These are phyloP conservation scores for Ophioninae sp. DNA, from an alignment of 2,888 invertebrate species.

Conservation along the genomic window DNA sequence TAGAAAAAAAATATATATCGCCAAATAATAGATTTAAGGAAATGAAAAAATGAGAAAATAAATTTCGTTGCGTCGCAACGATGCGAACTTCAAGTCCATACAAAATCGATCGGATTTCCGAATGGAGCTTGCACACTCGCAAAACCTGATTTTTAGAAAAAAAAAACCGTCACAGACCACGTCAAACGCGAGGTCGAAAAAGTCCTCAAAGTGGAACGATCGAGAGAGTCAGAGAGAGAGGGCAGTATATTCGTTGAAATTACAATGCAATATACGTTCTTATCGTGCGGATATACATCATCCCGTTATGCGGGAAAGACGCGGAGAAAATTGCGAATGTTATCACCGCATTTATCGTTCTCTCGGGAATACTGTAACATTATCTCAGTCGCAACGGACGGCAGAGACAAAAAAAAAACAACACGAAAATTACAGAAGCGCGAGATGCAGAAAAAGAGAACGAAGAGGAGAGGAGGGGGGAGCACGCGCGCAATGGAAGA, in stretches of 20 bases:
- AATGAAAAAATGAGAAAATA: too few species aligned
- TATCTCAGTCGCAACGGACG: slow-evolving; percentile 15
- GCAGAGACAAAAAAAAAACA: slow-evolving; percentile 4
- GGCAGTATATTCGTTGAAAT: background rate
- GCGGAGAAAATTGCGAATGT: slow-evolving; percentile 18
- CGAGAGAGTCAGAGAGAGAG: background rate
- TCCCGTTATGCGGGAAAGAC: slow-evolving; percentile 22
- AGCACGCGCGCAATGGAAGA: too few species aligned
- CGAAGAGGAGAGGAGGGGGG: background rate
- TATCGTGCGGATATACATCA: slow-evolving; percentile 12
- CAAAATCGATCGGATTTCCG: background rate
- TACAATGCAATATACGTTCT: slow-evolving; percentile 3
- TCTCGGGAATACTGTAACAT: slow-evolving; percentile 23
- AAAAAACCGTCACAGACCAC: background rate
- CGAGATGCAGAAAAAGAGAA: background rate
- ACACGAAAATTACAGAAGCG: slow-evolving; percentile 5
- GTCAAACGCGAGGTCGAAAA: background rate
- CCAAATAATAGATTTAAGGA: too few species aligned
- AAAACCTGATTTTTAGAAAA: background rate
- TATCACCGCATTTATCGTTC: slow-evolving; percentile 17
- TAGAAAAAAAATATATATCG: too few species aligned
- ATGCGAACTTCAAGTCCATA: too few species aligned
- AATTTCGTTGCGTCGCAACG: too few species aligned
- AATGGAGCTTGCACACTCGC: background rate
- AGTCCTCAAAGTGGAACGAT: background rate